These are phyloP conservation scores for Erebia aethiops DNA, from an alignment of 2,888 invertebrate species.

Conservation along the genomic window DNA sequence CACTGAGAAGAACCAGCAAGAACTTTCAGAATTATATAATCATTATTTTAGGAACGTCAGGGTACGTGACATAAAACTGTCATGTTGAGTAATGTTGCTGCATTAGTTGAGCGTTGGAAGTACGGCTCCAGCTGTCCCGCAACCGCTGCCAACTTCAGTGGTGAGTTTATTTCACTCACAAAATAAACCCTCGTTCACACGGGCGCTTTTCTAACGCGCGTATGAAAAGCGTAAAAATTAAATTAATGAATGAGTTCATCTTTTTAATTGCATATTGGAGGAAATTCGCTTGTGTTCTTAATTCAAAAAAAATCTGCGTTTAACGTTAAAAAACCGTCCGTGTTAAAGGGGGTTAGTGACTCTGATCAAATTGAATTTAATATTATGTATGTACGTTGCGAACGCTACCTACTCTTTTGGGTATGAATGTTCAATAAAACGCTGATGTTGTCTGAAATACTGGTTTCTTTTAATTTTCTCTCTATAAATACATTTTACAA, in stretches of 20 bases:
- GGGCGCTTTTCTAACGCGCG: background rate
- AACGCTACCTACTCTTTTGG: conserved; percentile 18
- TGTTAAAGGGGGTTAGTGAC: background rate
- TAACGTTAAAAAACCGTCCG: background rate
- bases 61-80: no score
- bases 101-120: no score
- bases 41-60: no score
- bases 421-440: conserved; percentile 33
- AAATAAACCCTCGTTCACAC: background rate
- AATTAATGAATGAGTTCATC: no score
- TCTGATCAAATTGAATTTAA: background rate
- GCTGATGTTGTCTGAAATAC: conserved; percentile 27
- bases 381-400: background rate
- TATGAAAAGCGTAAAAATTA: background rate
- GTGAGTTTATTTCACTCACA: background rate
- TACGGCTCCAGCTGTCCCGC: no score
- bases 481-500: conserved; percentile 50
- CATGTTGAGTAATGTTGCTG: no score
- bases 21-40: no score
- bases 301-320: background rate
- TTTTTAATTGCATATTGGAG: no score
- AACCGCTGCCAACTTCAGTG: background rate
- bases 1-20: no score
- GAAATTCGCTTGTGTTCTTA: background rate
- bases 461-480: conserved; percentile 36